phyloP scores from a whole-genome alignment of 2,113 vertebrate genomes.

The Pelodiscus sinensis region DNA sequence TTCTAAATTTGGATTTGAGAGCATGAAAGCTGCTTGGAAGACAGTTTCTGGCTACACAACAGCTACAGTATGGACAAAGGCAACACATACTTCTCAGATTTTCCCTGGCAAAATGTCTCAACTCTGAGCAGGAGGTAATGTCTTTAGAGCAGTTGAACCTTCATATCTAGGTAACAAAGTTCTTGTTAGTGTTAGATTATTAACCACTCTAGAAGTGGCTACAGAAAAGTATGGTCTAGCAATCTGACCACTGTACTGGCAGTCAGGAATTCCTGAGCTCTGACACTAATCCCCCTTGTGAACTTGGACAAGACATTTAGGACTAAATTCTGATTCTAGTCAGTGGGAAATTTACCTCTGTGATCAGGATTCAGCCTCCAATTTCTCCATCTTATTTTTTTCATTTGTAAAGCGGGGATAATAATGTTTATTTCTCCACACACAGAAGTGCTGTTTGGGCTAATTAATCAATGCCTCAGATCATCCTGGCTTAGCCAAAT shows the following conservation, averaged over 20 bases:
- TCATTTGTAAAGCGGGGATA: constrained; percentile 46
- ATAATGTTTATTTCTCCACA: constrained; percentile 55
- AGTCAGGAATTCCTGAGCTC: neutral
- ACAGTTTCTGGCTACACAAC: neutral
- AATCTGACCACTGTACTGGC: neutral
- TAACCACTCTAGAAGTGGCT: neutral
- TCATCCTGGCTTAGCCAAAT: constrained; percentile 43
- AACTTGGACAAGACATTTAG: neutral
- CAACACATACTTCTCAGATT: neutral
- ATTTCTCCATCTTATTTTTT: constrained; percentile 12
- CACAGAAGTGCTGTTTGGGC: constrained; percentile 68
- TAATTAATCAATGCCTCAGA: constrained; percentile 59
- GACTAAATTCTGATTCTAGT: neutral
- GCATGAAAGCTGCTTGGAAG: neutral
- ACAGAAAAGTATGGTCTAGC: neutral
- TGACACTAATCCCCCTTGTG: neutral
- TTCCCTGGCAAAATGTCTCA: neutral
- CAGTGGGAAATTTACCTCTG: neutral
- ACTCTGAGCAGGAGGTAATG: neutral
- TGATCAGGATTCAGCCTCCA: neutral
- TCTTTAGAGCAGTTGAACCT: neutral
- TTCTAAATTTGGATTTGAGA: constrained; percentile 2
- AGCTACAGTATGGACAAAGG: neutral
- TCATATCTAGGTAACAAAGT: neutral
- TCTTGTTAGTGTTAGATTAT: neutral